Evolutionary conservation across 30 jellyfish, hydroid and myxozoan species (phyloP).

Genomic region (Clytia hemisphaerica): DNA sequence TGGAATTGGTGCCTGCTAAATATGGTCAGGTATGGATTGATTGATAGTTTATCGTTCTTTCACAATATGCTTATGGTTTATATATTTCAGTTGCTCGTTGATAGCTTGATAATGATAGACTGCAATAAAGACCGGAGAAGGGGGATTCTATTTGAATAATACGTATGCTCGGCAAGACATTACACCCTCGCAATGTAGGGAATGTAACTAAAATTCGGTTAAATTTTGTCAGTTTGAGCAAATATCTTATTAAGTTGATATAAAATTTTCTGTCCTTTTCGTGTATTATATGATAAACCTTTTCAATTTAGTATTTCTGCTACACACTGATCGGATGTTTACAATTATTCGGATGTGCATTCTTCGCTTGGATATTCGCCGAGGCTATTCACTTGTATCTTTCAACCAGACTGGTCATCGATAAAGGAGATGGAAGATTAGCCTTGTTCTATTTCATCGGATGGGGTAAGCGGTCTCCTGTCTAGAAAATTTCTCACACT

Average conservation of each 20-base stretch:
- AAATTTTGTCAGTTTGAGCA: too few species aligned
- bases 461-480: conserved; percentile 68
- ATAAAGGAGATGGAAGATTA: conserved; percentile 74
- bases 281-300: not conserved
- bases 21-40: too few species aligned
- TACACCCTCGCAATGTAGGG: too few species aligned
- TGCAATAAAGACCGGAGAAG: too few species aligned
- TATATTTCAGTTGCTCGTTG: too few species aligned
- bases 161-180: not conserved
- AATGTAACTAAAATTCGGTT: not conserved
- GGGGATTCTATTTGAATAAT: too few species aligned
- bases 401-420: conserved; percentile 73
- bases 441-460: conserved; percentile 76
- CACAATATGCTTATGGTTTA: too few species aligned
- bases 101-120: too few species aligned
- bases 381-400: conserved; percentile 82
- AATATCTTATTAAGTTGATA: too few species aligned
- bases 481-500: not conserved
- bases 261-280: too few species aligned
- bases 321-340: conserved; percentile 66
- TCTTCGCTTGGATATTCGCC: conserved; percentile 89
- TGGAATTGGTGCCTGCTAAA: conserved; percentile 54
- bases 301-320: conserved; percentile 67
- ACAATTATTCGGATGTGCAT: conserved; percentile 67
- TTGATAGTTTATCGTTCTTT: too few species aligned